Conservation (phyloP, 2,888 invertebrate species). For the Torymus aiolomorphi region DNA sequence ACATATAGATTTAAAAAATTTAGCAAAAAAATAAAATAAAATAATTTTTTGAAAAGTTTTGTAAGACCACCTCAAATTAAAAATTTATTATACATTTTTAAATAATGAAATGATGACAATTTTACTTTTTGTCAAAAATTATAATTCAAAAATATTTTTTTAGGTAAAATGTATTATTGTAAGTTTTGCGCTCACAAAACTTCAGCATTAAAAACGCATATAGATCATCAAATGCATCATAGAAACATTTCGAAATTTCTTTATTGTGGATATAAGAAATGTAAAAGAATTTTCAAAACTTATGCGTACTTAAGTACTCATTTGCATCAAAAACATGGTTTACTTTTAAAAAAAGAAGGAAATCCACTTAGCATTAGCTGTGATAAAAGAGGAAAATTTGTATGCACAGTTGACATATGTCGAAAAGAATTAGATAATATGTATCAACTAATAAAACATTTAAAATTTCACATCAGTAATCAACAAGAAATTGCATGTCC, state of each 20-base stretch:
- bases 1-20: too few species aligned
- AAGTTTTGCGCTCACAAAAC: neutral
- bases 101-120: too few species aligned
- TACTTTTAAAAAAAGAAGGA: neutral
- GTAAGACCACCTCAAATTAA: too few species aligned
- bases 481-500: slow-evolving; percentile 48
- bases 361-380: too few species aligned
- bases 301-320: slow-evolving; percentile 25
- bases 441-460: slow-evolving; percentile 46
- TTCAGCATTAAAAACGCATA: neutral
- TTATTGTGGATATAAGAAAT: slow-evolving; percentile 47
- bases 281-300: slow-evolving; percentile 34
- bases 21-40: too few species aligned
- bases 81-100: too few species aligned
- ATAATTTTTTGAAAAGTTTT: too few species aligned
- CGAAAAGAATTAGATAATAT: slow-evolving; percentile 34
- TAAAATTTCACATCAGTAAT: slow-evolving; percentile 53
- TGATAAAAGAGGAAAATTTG: slow-evolving; percentile 11
- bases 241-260: slow-evolving; percentile 14
- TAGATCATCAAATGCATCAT: slow-evolving; percentile 16
- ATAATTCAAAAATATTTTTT: neutral
- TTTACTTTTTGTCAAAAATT: too few species aligned
- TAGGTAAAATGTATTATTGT: slow-evolving; percentile 23
- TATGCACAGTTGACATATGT: slow-evolving; percentile 38
- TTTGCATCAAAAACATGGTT: slow-evolving; percentile 25